Conservation (phyloP, 1,140 invertebrate species). For the Cydia fagiglandana region DNA sequence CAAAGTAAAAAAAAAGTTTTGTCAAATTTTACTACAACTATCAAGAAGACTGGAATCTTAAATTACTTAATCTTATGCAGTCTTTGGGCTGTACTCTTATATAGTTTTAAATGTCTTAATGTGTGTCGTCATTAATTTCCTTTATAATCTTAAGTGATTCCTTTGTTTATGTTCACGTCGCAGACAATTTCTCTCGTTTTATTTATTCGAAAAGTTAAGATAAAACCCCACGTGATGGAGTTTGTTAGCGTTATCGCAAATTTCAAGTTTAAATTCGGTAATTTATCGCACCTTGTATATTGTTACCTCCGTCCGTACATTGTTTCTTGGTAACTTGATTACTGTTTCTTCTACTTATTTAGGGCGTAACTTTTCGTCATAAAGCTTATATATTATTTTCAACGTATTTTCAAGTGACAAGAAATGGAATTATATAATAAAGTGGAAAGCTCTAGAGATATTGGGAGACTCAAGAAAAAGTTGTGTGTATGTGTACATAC, state of each 20-base stretch:
- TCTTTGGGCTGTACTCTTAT: too few species aligned
- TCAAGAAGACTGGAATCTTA: too few species aligned
- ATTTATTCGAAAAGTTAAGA: slow-evolving; percentile 18
- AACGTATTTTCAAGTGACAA: not conserved
- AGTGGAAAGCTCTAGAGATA: too few species aligned
- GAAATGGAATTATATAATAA: not conserved
- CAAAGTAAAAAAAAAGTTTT: too few species aligned
- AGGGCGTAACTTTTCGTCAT: not conserved
- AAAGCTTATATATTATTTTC: not conserved
- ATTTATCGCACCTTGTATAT: not conserved
- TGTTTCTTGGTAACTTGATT: slow-evolving; percentile 8
- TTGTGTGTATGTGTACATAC: too few species aligned
- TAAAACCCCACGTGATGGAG: not conserved
- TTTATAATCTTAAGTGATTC: not conserved
- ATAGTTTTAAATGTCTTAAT: too few species aligned
- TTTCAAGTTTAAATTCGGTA: slow-evolving; percentile 16
- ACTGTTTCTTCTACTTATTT: not conserved
- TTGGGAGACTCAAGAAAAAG: too few species aligned
- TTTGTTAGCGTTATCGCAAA: slow-evolving; percentile 10
- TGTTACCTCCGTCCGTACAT: too few species aligned
- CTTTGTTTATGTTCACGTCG: not conserved
- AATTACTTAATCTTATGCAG: too few species aligned
- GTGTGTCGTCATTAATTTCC: not conserved
- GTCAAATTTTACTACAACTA: too few species aligned
- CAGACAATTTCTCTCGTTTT: slow-evolving; percentile 6